Conservation (phyloP, 2,113 vertebrate genomes). For the Bubalus kerabau region DNA sequence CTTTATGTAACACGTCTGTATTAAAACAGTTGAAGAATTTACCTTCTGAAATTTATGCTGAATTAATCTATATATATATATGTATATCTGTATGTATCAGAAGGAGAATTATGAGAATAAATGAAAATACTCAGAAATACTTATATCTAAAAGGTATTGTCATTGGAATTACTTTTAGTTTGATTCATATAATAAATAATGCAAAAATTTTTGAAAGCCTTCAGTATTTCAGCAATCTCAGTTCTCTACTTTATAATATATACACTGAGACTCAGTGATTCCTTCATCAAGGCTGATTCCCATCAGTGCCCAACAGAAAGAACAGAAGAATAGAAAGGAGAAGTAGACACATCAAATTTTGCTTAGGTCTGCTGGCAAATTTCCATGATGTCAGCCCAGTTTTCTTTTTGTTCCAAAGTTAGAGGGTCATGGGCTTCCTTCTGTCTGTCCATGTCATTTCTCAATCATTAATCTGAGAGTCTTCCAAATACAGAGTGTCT, state of each 20-base stretch:
- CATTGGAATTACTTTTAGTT: not conserved
- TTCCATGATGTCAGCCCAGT: conserved; percentile 64
- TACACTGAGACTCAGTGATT: not conserved
- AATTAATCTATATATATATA: not conserved
- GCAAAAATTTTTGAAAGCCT: not conserved
- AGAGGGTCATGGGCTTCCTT: not conserved
- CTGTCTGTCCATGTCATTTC: not conserved
- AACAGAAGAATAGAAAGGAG: conserved; percentile 58
- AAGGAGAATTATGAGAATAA: not conserved
- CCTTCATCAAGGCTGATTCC: not conserved
- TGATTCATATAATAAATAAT: not conserved
- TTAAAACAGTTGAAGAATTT: not conserved
- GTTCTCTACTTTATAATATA: not conserved
- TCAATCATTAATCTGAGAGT: not conserved
- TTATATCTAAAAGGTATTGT: not conserved
- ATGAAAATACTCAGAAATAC: not conserved
- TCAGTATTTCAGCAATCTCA: not conserved
- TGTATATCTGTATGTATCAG: not conserved
- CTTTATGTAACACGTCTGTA: not conserved
- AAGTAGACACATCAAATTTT: conserved; percentile 50
- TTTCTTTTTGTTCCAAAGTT: conserved; percentile 23
- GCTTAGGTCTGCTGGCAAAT: conserved; percentile 55
- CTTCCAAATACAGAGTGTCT: not conserved
- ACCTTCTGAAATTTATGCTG: not conserved
- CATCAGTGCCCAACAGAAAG: conserved; percentile 21